Evolutionary conservation across 2,888 invertebrate species (phyloP).

Genomic region (Xiphydria camelus): DNA sequence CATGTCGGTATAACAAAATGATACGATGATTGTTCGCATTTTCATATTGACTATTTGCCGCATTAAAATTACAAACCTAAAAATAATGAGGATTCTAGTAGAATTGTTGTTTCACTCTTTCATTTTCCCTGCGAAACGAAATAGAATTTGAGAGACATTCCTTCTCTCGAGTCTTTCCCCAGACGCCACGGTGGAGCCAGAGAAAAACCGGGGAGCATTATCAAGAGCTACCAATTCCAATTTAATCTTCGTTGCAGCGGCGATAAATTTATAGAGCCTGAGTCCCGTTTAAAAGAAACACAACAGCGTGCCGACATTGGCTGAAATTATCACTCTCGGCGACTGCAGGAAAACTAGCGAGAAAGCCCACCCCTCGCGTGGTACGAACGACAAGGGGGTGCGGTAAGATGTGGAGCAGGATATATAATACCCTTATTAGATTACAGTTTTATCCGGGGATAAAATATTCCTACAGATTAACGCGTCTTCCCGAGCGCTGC

Average conservation of each 20-base stretch:
- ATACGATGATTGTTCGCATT: too few relatives aligned
- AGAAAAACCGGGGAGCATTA: too few relatives aligned
- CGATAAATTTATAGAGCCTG: constrained; percentile 26
- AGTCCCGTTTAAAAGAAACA: constrained; percentile 33
- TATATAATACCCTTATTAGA: constrained; percentile 41
- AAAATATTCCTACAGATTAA: constrained; percentile 53
- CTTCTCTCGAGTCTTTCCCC: too few relatives aligned
- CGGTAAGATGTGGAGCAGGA: constrained; percentile 5
- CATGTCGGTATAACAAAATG: too few relatives aligned
- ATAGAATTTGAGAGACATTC: too few relatives aligned
- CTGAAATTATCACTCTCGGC: constrained; percentile 49
- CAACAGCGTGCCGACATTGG: constrained; percentile 39
- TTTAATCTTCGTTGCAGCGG: constrained; percentile 29
- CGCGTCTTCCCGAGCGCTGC: constrained; percentile 39
- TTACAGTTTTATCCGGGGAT: constrained; percentile 44
- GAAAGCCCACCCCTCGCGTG: constrained; percentile 8
- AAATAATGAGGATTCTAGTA: too few relatives aligned
- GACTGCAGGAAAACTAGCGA: constrained; percentile 22
- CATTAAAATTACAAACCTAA: too few relatives aligned
- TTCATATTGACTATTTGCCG: too few relatives aligned
- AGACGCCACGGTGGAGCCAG: too few relatives aligned
- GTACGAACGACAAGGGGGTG: constrained; percentile 26
- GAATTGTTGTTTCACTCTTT: too few relatives aligned
- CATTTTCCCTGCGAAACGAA: too few relatives aligned
- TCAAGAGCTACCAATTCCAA: too few relatives aligned